Evolutionary conservation across 2,113 vertebrate genomes (phyloP).

Genomic region (Microtus pennsylvanicus): DNA sequence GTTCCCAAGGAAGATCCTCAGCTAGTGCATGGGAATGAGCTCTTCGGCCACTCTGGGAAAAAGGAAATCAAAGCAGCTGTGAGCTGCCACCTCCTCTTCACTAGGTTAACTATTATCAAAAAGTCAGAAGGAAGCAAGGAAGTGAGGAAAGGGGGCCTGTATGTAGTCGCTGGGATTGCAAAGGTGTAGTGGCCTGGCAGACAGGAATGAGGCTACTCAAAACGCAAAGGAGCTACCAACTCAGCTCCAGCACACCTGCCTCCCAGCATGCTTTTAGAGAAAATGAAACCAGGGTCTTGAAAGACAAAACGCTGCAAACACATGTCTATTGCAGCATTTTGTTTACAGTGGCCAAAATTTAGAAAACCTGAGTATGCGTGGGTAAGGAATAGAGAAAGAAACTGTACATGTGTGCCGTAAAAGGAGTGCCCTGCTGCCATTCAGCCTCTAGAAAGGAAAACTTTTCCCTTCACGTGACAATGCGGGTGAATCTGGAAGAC

Average conservation of each 20-base stretch:
- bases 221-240: background rate
- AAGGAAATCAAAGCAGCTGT: background rate
- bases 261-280: background rate
- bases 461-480: background rate
- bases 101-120: background rate
- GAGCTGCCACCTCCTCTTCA: background rate
- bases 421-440: background rate
- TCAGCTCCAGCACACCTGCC: background rate
- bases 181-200: no score
- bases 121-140: background rate
- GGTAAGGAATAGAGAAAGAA: background rate
- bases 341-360: background rate
- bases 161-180: background rate
- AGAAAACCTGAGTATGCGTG: background rate
- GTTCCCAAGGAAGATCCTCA: background rate
- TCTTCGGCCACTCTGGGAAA: background rate
- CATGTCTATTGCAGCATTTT: no score
- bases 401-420: background rate
- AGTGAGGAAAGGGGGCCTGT: background rate
- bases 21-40: background rate
- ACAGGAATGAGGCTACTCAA: background rate
- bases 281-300: background rate
- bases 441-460: background rate
- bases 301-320: background rate
- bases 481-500: background rate